Conservation (phyloP, 2,888 invertebrate species). For the Mythimna impura region DNA sequence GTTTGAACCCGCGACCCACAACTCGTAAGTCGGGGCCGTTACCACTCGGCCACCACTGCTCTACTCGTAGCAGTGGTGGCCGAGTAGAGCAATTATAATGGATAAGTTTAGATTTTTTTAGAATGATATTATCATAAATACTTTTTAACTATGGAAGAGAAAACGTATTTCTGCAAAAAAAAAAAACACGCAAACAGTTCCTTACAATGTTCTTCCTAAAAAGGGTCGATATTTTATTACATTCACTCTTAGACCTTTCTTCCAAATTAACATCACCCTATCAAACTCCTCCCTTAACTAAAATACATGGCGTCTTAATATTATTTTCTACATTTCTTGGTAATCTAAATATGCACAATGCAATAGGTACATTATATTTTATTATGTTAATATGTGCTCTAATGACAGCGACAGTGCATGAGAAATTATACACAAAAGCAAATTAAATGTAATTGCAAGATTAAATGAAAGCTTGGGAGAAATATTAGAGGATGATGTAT, state of each 20-base stretch:
- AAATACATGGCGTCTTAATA: not conserved
- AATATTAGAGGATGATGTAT: slow-evolving; percentile 51
- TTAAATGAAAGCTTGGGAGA: slow-evolving; percentile 72
- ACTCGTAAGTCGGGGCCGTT: too few species aligned
- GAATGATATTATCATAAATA: too few species aligned
- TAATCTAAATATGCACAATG: slow-evolving; percentile 29
- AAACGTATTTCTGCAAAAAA: too few species aligned
- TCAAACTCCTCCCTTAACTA: not conserved
- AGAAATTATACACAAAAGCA: slow-evolving; percentile 78
- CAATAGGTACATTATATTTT: slow-evolving; percentile 14
- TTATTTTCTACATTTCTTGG: not conserved
- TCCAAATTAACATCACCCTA: not conserved
- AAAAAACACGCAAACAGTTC: too few species aligned
- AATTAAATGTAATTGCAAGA: slow-evolving; percentile 72
- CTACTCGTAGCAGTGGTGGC: too few species aligned
- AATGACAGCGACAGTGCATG: slow-evolving; percentile 70
- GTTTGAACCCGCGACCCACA: too few species aligned
- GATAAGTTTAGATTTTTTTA: too few species aligned
- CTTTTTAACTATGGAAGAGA: too few species aligned
- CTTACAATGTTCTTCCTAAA: too few species aligned
- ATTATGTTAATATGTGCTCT: slow-evolving; percentile 51
- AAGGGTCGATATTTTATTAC: too few species aligned
- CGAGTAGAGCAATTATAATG: too few species aligned
- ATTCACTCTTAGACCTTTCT: not conserved
- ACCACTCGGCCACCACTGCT: too few species aligned